These are phyloP conservation scores for Verasper variegatus DNA, from an alignment of 2,113 vertebrate species.

Conservation along the genomic window DNA sequence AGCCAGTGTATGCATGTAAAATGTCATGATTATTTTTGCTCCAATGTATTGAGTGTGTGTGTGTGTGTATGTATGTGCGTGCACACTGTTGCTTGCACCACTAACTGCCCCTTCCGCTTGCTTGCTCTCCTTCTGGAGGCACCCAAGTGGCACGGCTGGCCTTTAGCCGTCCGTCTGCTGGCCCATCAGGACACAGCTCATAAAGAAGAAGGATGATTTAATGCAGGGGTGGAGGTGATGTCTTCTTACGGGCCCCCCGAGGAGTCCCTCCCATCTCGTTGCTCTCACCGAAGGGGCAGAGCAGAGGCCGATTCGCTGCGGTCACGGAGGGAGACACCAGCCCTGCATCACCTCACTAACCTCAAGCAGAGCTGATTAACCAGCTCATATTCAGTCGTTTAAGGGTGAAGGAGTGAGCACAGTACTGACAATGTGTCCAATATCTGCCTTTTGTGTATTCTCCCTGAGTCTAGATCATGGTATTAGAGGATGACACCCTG, in stretches of 20 bases:
- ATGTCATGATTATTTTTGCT: constrained; percentile 14
- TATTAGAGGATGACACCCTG: constrained; percentile 75
- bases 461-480: constrained; percentile 69
- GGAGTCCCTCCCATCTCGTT: constrained; percentile 89
- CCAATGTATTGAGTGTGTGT: background rate
- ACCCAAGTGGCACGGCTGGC: constrained; percentile 86
- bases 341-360: constrained; percentile 88
- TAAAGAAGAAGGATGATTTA: constrained; percentile 95
- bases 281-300: constrained; percentile 87
- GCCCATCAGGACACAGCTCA: constrained; percentile 94
- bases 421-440: constrained; percentile 59
- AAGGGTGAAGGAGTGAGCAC: constrained; percentile 45
- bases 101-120: constrained; percentile 71
- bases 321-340: constrained; percentile 80
- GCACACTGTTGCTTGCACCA: constrained; percentile 17
- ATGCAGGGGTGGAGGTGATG: constrained; percentile 80
- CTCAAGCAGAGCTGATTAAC: constrained; percentile 90
- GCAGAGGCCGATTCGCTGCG: constrained; percentile 73
- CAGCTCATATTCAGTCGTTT: constrained; percentile 89
- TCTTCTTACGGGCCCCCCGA: constrained; percentile 89
- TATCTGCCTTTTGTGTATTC: constrained; percentile 68
- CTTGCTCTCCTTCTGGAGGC: constrained; percentile 63
- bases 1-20: background rate
- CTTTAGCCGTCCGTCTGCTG: constrained; percentile 90
- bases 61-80: constrained; percentile 1